Evolutionary conservation across 2,797 vertebrate genomes (phyloP).

Genomic region (Macroramphosus scolopax): DNA sequence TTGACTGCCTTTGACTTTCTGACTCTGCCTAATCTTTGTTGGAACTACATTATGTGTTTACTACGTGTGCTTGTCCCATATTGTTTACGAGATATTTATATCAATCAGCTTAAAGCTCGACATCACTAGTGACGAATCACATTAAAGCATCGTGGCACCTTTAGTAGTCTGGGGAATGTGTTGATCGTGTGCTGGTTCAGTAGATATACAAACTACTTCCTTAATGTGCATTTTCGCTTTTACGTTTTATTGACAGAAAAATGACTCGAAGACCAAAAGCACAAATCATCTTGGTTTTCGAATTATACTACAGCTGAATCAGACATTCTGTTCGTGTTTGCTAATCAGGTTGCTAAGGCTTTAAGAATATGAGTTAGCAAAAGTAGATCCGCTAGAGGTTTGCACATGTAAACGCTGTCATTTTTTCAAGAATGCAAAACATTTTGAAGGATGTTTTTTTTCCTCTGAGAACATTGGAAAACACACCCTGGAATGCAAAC

Average conservation of each 20-base stretch:
- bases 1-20: slow-evolving; percentile 52
- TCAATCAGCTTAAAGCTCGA: slow-evolving; percentile 66
- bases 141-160: slow-evolving; percentile 74
- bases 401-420: not conserved
- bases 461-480: no score
- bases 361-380: not conserved
- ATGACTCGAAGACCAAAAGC: slow-evolving; percentile 48
- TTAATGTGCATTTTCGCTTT: slow-evolving; percentile 40
- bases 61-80: slow-evolving; percentile 69
- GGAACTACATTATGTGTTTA: slow-evolving; percentile 68
- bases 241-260: slow-evolving; percentile 31
- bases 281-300: slow-evolving; percentile 43
- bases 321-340: slow-evolving; percentile 16
- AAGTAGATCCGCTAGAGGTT: not conserved
- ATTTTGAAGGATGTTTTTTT: not conserved
- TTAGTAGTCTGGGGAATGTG: slow-evolving; percentile 63
- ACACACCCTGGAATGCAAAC: no score
- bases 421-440: no score
- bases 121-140: slow-evolving; percentile 70
- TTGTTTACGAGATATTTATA: slow-evolving; percentile 76
- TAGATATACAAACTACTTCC: slow-evolving; percentile 38
- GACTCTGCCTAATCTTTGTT: slow-evolving; percentile 63
- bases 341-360: slow-evolving; percentile 1
- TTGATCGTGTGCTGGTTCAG: slow-evolving; percentile 45
- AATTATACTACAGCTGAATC: slow-evolving; percentile 14